Evolutionary conservation across 2,888 invertebrate genomes (phyloP).

Genomic region (Ochropleura plecta): DNA sequence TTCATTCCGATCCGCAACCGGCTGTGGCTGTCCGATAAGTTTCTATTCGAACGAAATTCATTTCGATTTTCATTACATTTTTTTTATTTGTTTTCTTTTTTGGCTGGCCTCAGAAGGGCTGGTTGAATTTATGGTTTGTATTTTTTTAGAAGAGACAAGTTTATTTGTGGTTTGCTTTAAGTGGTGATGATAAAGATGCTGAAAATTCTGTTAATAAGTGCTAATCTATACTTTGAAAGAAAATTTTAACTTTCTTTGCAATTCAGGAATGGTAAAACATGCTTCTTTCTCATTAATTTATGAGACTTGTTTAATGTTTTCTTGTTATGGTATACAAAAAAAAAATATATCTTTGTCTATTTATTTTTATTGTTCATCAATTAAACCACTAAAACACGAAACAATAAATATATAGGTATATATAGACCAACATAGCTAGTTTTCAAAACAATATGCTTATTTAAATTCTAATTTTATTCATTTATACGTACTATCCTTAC

Average conservation of each 20-base stretch:
- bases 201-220: neutral
- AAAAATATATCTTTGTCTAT: too few species aligned
- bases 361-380: too few species aligned
- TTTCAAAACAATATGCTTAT: too few species aligned
- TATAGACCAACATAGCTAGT: too few species aligned
- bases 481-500: too few species aligned
- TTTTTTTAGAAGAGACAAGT: neutral
- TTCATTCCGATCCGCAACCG: constrained; percentile 79
- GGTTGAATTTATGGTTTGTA: constrained; percentile 23
- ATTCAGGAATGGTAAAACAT: neutral
- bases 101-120: constrained; percentile 23
- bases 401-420: too few species aligned
- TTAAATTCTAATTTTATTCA: too few species aligned
- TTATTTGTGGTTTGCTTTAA: neutral
- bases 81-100: constrained; percentile 55
- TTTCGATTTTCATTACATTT: constrained; percentile 70
- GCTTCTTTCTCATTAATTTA: neutral
- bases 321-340: neutral
- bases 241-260: neutral
- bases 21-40: constrained; percentile 73
- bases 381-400: too few species aligned
- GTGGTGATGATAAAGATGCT: neutral
- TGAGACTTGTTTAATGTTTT: too few species aligned
- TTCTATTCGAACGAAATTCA: constrained; percentile 65
- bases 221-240: neutral